A percentile compares a stretch with the other conserved stretches of the same genome.
Conservation (phyloP, 2,797 vertebrate genomes). For the Karalla daura region DNA sequence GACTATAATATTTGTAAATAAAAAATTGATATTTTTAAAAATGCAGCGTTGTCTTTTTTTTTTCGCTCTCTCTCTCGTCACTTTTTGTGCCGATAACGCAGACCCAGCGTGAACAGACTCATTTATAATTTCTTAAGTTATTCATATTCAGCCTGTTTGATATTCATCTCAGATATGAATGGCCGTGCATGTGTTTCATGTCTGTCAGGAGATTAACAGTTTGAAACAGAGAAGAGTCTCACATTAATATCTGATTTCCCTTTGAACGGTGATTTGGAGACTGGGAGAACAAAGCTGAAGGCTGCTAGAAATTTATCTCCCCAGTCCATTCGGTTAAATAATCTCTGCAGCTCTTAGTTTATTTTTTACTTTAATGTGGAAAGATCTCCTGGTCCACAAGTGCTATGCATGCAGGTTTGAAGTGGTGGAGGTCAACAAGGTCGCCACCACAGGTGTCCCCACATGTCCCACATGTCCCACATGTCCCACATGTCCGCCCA, state of each 20-base stretch:
- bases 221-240: too few species aligned
- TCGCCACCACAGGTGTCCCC: too few species aligned
- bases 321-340: too few species aligned
- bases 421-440: too few species aligned
- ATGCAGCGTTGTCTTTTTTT: background rate
- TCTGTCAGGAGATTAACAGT: background rate
- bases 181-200: background rate
- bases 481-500: constrained; percentile 7
- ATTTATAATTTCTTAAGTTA: background rate
- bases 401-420: too few species aligned
- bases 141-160: constrained; percentile 1
- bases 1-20: constrained; percentile 71
- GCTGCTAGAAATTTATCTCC: too few species aligned
- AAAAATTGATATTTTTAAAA: constrained; percentile 68
- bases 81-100: background rate
- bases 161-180: background rate
- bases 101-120: background rate
- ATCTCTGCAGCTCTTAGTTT: too few species aligned
- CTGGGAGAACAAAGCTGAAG: constrained; percentile 11
- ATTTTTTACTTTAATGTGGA: too few species aligned
- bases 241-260: constrained; percentile 38
- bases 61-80: background rate
- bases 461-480: too few species aligned
- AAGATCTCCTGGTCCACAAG: too few species aligned
- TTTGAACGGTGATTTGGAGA: constrained; percentile 31